These are phyloP conservation scores for Rhineura floridana DNA, from an alignment of 2,113 vertebrate genomes.

Conservation along the genomic window DNA sequence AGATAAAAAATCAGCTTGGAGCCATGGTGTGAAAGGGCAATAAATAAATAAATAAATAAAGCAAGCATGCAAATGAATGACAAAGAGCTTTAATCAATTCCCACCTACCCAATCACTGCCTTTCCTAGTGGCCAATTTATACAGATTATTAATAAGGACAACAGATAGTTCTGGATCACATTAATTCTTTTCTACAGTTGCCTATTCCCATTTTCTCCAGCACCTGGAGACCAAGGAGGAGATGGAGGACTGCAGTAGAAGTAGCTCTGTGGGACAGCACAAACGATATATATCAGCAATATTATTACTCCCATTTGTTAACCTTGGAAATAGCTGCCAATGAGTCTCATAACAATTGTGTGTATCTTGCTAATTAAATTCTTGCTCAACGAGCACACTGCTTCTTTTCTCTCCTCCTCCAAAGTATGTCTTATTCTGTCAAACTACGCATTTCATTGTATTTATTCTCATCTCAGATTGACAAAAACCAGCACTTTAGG, in stretches of 20 bases:
- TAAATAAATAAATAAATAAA: neutral
- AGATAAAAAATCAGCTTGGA: too few relatives aligned
- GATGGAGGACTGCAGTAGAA: neutral
- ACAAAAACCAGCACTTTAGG: slow-evolving; percentile 26
- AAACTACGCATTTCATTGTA: slow-evolving; percentile 49
- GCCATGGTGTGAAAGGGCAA: too few relatives aligned
- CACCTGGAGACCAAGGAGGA: neutral
- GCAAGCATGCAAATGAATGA: too few relatives aligned
- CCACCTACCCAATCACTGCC: too few relatives aligned
- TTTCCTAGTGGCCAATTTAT: neutral
- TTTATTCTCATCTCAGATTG: slow-evolving; percentile 5
- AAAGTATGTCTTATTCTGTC: slow-evolving; percentile 49
- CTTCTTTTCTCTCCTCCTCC: neutral
- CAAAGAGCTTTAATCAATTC: neutral
- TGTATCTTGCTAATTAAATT: neutral
- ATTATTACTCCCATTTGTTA: neutral
- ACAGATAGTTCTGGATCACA: neutral
- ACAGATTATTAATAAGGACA: neutral
- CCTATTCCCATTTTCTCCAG: neutral
- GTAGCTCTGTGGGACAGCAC: neutral
- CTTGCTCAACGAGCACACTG: slow-evolving; percentile 27
- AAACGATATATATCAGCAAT: neutral
- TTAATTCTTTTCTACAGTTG: neutral
- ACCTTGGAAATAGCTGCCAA: neutral
- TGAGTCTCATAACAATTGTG: slow-evolving; percentile 6